A percentile compares a stretch with the other conserved stretches of the same genome.
Evolutionary conservation across 2,888 invertebrate genomes (phyloP).

Genomic region (Habroteleia sp.): DNA sequence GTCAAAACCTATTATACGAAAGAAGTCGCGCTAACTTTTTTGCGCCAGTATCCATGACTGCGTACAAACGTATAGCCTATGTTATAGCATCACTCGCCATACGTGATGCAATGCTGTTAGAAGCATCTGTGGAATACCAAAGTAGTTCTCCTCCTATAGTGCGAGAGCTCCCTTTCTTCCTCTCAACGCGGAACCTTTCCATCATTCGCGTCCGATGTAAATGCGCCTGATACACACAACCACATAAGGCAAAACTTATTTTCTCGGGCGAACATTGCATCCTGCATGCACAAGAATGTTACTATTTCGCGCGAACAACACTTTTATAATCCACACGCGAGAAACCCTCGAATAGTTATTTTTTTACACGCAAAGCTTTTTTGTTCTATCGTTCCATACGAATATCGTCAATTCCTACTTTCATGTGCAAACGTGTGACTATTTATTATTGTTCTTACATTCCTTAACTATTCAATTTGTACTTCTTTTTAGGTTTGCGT

Average conservation of each 20-base stretch:
- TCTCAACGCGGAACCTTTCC: slow-evolving; percentile 58
- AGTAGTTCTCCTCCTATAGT: slow-evolving; percentile 60
- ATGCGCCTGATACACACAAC: slow-evolving; percentile 65
- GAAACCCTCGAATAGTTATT: slow-evolving; percentile 16
- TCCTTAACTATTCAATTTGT: too few species aligned
- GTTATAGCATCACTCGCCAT: slow-evolving; percentile 69
- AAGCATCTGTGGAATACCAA: slow-evolving; percentile 73
- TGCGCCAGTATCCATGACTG: slow-evolving; percentile 65
- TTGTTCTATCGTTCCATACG: not conserved
- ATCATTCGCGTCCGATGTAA: slow-evolving; percentile 65
- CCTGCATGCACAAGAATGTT: slow-evolving; percentile 69
- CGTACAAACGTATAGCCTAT: slow-evolving; percentile 70
- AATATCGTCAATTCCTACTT: slow-evolving; percentile 18
- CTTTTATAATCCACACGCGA: slow-evolving; percentile 38
- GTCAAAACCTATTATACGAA: slow-evolving; percentile 36
- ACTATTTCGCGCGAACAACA: slow-evolving; percentile 36
- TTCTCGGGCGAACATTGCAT: slow-evolving; percentile 68
- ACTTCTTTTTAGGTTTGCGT: too few species aligned
- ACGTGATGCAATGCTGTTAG: slow-evolving; percentile 75
- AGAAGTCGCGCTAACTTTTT: slow-evolving; percentile 34
- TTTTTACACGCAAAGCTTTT: slow-evolving; percentile 5
- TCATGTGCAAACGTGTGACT: slow-evolving; percentile 15
- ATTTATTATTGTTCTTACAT: slow-evolving; percentile 46
- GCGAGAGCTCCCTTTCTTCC: slow-evolving; percentile 57
- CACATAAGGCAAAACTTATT: slow-evolving; percentile 72